Base-by-base conservation (phyloP, 2,113 vertebrate genomes). In the Silurus glanis region DNA sequence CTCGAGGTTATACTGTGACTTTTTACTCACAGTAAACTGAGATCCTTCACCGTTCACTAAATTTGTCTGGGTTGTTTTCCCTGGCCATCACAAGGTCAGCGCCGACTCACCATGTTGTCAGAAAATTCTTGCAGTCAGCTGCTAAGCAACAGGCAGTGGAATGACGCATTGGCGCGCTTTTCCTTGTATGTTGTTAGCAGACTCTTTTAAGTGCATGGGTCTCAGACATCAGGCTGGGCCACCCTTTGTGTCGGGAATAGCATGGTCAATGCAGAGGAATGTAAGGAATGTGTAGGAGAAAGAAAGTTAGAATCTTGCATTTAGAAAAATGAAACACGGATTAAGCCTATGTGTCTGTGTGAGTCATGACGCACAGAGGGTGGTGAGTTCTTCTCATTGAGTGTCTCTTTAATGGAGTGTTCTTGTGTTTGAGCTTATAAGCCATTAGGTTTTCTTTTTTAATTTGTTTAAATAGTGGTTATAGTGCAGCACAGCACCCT, bases 91-190 rank as follows among this genome's bases (percentile, higher is more conserved):
- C 84, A 88, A 85, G 87, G 85, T 89, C 87, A 25, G 49, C 88
- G 80, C 86, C 76, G 83, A 81, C 83, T 75, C 85, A 17, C 81
- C 72, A 62, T 71, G 37, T 83, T 66, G 80, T 66, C 14, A 58
- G 56, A 17, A 71, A 88, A 86, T 89, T 87, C 90, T 75, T 89
- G 45, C 16, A 12, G 89, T 91, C 8, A 13, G 91, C 86, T 94
- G 93, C 93, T 92, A 91, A 90, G 94, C 93, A 93, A 93, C 92
- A 85, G 86, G 28, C 56, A 49, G 84, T 55, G 75, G 75, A 56
- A 83, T 74, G 74, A 69, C 67, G 81, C 90, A 74, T 88, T 89
- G 82, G 88, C 84, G 87, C 71, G 56, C 82, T 85, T 69, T 85
- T 88, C 83, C 80, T 72, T 91, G 91, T 92, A 90, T 93, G 88